Percentiles rank a stretch among this genome's conserved stretches.
Evolutionary conservation across 37 sponge, comb jelly and placozoan genomes (phyloP).

Genomic region (Crambe crambe): DNA sequence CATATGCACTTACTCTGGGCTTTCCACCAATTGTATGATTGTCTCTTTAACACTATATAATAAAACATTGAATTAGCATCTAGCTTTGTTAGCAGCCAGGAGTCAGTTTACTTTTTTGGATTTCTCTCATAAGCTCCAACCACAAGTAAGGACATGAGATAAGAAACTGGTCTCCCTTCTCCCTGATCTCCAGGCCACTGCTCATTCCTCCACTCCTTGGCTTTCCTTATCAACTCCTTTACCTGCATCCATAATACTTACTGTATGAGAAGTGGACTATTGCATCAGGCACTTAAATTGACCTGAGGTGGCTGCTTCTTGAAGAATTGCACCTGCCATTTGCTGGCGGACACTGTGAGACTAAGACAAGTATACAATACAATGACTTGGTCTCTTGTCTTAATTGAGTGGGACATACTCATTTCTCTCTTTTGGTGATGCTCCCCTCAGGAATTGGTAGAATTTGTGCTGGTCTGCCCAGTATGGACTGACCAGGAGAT

Average conservation of each 20-base stretch:
- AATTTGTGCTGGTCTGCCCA: conserved; percentile 13
- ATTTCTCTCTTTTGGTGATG: neutral
- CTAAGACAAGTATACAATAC: too few relatives aligned
- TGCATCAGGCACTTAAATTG: neutral
- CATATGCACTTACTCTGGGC: too few relatives aligned
- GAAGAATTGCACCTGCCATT: conserved; percentile 65
- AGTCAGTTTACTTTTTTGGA: neutral
- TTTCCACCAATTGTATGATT: too few relatives aligned
- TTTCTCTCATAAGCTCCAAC: neutral
- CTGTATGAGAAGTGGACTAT: neutral
- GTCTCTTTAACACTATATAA: too few relatives aligned
- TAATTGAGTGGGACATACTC: too few relatives aligned
- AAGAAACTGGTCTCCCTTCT: conserved; percentile 48
- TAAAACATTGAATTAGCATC: too few relatives aligned
- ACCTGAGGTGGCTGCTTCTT: neutral
- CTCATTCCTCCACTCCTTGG: conserved; percentile 65
- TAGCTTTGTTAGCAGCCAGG: neutral
- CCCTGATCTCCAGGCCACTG: neutral
- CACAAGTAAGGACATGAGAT: neutral
- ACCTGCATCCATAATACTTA: neutral
- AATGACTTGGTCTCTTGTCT: too few relatives aligned
- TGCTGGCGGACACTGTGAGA: conserved; percentile 25
- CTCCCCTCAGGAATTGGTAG: conserved; percentile 24
- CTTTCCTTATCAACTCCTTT: conserved; percentile 67
- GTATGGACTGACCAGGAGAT: conserved; percentile 53